These are phyloP conservation scores for Brienomyrus longianalis DNA, from an alignment of 2,113 vertebrate genomes.

Conservation along the genomic window DNA sequence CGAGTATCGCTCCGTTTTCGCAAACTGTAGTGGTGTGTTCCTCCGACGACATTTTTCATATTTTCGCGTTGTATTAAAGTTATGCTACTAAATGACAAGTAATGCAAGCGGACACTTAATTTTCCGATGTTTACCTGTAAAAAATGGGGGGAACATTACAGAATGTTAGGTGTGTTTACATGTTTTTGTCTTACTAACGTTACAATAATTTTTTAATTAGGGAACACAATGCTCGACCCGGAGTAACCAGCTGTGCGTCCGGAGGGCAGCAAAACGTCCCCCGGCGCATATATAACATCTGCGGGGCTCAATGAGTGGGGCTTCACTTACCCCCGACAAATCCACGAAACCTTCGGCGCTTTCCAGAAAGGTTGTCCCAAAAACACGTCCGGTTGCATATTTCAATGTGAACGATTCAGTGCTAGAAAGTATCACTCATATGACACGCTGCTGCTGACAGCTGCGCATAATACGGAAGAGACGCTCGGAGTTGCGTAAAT, in stretches of 20 bases:
- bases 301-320: neutral
- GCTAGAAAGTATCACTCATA: neutral
- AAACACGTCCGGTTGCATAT: neutral
- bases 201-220: neutral
- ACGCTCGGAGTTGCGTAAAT: neutral
- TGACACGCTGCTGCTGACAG: neutral
- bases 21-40: slow-evolving; percentile 46
- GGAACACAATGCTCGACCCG: neutral
- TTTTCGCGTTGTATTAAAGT: slow-evolving; percentile 48
- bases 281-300: neutral
- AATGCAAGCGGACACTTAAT: neutral
- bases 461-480: neutral
- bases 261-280: neutral
- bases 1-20: slow-evolving; percentile 48
- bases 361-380: neutral
- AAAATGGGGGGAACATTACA: neutral
- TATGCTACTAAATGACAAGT: neutral
- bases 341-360: neutral
- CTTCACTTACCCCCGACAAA: neutral
- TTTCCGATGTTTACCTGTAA: neutral
- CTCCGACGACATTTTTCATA: slow-evolving; percentile 56
- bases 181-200: neutral
- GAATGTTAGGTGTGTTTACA: neutral
- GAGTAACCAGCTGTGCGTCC: neutral
- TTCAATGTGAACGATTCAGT: neutral